phyloP scores from a whole-genome alignment of 2,113 vertebrate genomes.

The Saguinus imperator region DNA sequence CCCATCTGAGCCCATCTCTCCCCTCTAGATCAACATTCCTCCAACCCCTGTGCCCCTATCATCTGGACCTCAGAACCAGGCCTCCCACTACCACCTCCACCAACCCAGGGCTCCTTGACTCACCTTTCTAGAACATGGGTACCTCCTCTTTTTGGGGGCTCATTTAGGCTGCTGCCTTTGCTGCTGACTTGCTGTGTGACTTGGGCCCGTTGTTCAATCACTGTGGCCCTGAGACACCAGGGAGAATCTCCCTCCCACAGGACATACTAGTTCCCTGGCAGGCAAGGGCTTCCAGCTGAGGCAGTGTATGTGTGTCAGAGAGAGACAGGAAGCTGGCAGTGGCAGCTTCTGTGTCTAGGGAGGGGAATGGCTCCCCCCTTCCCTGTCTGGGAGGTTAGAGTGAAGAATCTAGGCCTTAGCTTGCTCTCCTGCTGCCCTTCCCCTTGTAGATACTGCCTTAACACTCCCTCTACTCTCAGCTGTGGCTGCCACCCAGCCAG shows the following conservation, averaged over 20 bases:
- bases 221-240: conserved; percentile 41
- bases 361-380: conserved; percentile 34
- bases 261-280: neutral
- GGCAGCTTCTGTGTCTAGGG: conserved; percentile 36
- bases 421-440: conserved; percentile 17
- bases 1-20: neutral
- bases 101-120: neutral
- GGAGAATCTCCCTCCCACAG: neutral
- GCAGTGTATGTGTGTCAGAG: neutral
- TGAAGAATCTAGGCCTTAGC: conserved; percentile 62
- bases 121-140: conserved; percentile 44
- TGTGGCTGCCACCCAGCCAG: conserved; percentile 72
- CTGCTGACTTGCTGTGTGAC: conserved; percentile 55
- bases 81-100: neutral
- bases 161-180: conserved; percentile 55
- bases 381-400: conserved; percentile 34
- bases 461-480: conserved; percentile 67
- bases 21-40: neutral
- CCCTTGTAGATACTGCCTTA: conserved; percentile 80
- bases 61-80: neutral
- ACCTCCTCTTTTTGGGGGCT: conserved; percentile 37
- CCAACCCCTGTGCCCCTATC: neutral
- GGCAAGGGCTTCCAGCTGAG: neutral
- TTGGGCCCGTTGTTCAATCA: conserved; percentile 12
- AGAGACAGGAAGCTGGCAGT: conserved; percentile 28